Conservation (phyloP, 1,140 invertebrate species). For the Caenorhabditis briggsae region DNA sequence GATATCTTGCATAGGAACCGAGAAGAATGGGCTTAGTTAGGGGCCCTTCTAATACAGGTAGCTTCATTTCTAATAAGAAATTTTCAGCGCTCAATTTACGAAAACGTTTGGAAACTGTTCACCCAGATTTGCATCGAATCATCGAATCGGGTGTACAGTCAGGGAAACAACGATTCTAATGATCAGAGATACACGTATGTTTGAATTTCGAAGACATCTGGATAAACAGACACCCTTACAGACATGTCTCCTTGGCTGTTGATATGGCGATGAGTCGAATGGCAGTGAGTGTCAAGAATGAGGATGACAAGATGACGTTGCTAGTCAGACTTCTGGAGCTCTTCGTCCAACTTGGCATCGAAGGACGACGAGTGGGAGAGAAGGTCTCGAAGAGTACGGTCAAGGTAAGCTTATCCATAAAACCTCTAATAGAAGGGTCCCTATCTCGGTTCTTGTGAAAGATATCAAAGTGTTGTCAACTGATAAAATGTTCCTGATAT, state of each 20-base stretch:
- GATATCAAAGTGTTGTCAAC: too few species aligned
- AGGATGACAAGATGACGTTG: conserved; percentile 86
- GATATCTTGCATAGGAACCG: too few species aligned
- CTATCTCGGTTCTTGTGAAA: neutral
- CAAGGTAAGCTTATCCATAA: conserved; percentile 69
- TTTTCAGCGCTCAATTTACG: conserved; percentile 84
- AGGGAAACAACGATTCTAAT: conserved; percentile 81
- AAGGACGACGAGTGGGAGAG: conserved; percentile 85
- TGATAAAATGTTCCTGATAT: too few species aligned
- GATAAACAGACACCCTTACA: conserved; percentile 29
- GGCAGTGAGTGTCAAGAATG: conserved; percentile 90
- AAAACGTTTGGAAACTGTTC: conserved; percentile 98
- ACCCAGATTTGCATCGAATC: conserved; percentile 93
- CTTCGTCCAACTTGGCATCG: conserved; percentile 95
- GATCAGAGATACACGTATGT: conserved; percentile 79
- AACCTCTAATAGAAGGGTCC: neutral
- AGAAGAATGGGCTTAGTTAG: too few species aligned
- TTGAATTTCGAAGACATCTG: conserved; percentile 5
- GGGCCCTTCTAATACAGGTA: too few species aligned
- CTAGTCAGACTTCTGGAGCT: conserved; percentile 88
- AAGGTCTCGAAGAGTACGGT: conserved; percentile 76
- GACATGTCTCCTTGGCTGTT: conserved; percentile 91
- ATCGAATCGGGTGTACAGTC: conserved; percentile 88
- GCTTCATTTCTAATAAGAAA: neutral
- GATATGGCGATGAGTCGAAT: conserved; percentile 94